Conservation (phyloP, 1,140 invertebrate genomes). For the Papilio helenus region DNA sequence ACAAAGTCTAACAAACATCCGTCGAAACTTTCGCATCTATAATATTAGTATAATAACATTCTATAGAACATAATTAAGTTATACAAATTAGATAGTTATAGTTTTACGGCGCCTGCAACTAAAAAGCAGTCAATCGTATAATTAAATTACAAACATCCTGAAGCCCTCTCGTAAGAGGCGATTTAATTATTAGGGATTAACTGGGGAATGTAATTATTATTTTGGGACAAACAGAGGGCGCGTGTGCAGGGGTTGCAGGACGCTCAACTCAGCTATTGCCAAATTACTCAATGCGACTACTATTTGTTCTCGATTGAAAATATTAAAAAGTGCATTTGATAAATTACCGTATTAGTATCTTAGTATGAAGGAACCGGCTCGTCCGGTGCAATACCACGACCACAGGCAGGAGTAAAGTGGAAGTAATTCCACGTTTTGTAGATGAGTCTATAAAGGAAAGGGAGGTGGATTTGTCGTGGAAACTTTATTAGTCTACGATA, state of each 20-base stretch:
- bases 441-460: too few species aligned
- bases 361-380: too few species aligned
- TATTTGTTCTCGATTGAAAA: slow-evolving; percentile 29
- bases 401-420: too few species aligned
- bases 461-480: too few species aligned
- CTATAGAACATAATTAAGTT: background rate
- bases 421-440: too few species aligned
- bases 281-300: slow-evolving; percentile 45
- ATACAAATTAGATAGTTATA: background rate
- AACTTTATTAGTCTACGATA: background rate
- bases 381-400: too few species aligned
- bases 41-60: too few species aligned
- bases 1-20: too few species aligned
- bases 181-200: slow-evolving; percentile 40
- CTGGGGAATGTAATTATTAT: slow-evolving; percentile 57
- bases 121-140: slow-evolving; percentile 25
- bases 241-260: slow-evolving; percentile 34
- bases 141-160: slow-evolving; percentile 10
- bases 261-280: slow-evolving; percentile 46
- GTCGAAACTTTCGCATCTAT: too few species aligned
- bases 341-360: too few species aligned
- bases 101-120: background rate
- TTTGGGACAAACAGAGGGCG: slow-evolving; percentile 50
- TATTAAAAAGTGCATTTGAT: background rate
- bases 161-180: slow-evolving; percentile 27